Base-by-base conservation (phyloP, 2,797 vertebrate genomes). In the Argya squamiceps region DNA sequence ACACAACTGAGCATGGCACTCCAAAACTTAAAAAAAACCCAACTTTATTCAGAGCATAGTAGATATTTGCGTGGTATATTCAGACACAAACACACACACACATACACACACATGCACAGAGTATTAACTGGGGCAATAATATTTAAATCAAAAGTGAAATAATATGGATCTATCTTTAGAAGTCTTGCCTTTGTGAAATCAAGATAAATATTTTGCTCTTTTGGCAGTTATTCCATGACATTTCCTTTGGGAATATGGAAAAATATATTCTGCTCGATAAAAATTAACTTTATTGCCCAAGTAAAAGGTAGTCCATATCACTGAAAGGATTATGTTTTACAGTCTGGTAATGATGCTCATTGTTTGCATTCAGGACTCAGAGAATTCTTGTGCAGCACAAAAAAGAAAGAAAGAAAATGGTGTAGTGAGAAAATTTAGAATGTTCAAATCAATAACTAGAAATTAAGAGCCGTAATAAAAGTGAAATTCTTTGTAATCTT, bases 31-130 rank as follows among this genome's bases (percentile, higher is more conserved):
- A 55, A 63, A 59, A 74, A 39, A 11, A 13, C 5, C 24, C 67
- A 26, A 3, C 34, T 8, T 65, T 85, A 11, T 58, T 84, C 43
- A 68, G 37, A 71, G 18, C 3, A 26, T 3, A 43, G 10, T 15
- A 59, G 27, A 19, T 50, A 52, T 11, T 36, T 68, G 12, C 34
- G 68, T n/a, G 6, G 5, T 36, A 39, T 20, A 39, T 36, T 74
- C 6, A 39, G 17, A n/a, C 6, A 47, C 17, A 20, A 3, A n/a
- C 7, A 55, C 7, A n/a, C 0, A 50, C 5, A 34, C 19, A 37
- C 1, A 60, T 13, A 39, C 14, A 78, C 9, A 39, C 15, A 20
- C 6, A 27, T 5, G 46, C 6, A n/a, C 0, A 47, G 2, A 36
- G 0, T 10, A 3, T 70, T 69, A 36, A 58, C 14, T 14, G 9